Conservation (phyloP, 2,113 vertebrate species). For the Suncus etruscus region DNA sequence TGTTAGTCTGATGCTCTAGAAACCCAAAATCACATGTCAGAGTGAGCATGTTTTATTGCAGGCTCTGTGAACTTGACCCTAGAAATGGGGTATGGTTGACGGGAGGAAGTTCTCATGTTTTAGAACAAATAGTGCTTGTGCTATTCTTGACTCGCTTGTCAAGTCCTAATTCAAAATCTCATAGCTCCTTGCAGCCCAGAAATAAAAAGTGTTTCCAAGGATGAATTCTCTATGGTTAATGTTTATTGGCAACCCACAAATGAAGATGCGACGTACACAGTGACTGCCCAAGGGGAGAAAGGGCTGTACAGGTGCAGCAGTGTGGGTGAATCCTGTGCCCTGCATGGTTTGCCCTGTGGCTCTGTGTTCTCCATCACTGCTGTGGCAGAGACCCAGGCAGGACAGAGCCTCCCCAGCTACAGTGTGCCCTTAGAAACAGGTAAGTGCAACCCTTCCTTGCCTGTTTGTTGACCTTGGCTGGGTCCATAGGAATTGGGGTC, state of each 20-base stretch:
- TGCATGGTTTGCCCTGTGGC: conserved; percentile 92
- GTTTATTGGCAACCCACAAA: conserved; percentile 90
- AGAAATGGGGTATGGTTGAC: not conserved
- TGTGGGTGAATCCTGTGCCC: conserved; percentile 85
- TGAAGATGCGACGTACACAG: conserved; percentile 87
- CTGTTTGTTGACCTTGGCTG: not conserved
- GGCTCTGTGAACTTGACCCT: not conserved
- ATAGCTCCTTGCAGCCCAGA: conserved; percentile 95
- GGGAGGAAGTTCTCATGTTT: not conserved
- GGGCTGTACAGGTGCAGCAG: conserved; percentile 88
- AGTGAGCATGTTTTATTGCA: not conserved
- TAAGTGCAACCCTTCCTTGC: conserved; percentile 69
- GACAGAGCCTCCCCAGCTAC: conserved; percentile 93
- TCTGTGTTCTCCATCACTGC: conserved; percentile 89
- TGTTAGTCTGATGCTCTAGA: not conserved
- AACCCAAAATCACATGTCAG: not conserved
- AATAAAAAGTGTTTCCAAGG: conserved; percentile 91
- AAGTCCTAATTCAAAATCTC: conserved; percentile 67
- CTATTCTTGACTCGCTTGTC: conserved; percentile 22
- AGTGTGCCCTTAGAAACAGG: conserved; percentile 93
- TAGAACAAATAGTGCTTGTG: not conserved
- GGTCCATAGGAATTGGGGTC: not conserved
- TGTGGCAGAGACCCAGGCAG: conserved; percentile 87
- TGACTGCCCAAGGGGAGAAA: conserved; percentile 86
- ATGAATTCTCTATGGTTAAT: conserved; percentile 82